A percentile compares a stretch with the other conserved stretches of the same genome.
Conservation (phyloP, 2,113 vertebrate species). For the Baryphthengus martii region DNA sequence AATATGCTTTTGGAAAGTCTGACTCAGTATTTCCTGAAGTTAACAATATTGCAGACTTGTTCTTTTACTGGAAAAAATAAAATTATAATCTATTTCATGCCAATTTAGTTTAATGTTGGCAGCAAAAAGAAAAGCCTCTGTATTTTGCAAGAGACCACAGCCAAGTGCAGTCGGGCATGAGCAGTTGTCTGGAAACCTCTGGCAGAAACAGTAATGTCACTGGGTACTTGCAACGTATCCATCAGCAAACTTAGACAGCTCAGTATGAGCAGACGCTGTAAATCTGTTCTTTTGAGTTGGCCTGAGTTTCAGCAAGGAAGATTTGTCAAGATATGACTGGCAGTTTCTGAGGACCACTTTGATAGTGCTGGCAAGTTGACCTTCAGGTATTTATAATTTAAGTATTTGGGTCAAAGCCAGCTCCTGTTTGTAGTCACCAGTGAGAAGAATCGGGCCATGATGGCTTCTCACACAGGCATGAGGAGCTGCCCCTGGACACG, state of each 20-base stretch:
- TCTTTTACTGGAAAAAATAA: no score
- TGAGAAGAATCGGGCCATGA: background rate
- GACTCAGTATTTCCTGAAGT: no score
- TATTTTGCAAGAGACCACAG: no score
- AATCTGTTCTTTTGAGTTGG: background rate
- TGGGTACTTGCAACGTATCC: fast-evolving
- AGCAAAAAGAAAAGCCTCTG: no score
- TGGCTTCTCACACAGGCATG: background rate
- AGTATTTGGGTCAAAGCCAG: background rate
- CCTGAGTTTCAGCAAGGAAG: background rate
- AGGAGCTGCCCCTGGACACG: background rate
- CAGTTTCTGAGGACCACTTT: fast-evolving
- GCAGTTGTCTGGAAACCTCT: fast-evolving
- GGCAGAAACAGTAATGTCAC: fast-evolving
- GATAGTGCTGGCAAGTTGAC: no score
- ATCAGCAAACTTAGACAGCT: background rate
- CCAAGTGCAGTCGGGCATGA: no score
- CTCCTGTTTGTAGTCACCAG: fast-evolving
- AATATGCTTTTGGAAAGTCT: no score
- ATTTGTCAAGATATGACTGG: background rate
- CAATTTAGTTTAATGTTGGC: no score
- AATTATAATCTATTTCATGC: no score
- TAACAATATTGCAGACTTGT: no score
- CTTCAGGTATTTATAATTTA: fast-evolving
- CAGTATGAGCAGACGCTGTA: fast-evolving